These are phyloP conservation scores for Pionites leucogaster DNA, from an alignment of 2,113 vertebrate genomes.

Conservation along the genomic window DNA sequence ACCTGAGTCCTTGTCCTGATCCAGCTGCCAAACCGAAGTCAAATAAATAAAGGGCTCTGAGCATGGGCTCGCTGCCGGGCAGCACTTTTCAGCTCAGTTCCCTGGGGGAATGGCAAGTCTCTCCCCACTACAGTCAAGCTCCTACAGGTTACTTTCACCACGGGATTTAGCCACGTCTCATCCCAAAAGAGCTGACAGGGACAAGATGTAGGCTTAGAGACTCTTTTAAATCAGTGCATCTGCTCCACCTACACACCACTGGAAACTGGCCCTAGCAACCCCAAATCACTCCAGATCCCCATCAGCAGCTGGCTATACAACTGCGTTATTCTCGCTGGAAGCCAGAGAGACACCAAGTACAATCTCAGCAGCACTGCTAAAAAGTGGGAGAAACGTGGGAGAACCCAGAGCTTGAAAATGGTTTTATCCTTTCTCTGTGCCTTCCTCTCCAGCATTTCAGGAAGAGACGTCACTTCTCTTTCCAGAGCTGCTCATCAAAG, in stretches of 20 bases:
- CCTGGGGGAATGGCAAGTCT: neutral
- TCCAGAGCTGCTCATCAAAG: neutral
- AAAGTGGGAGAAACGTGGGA: neutral
- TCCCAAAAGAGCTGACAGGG: neutral
- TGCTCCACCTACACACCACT: neutral
- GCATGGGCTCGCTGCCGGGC: rapidly evolving
- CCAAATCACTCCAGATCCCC: neutral
- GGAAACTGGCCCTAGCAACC: neutral
- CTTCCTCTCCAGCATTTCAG: neutral
- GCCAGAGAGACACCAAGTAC: neutral
- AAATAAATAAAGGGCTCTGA: neutral
- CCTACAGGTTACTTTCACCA: neutral
- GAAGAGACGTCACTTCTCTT: neutral
- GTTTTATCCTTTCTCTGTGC: neutral
- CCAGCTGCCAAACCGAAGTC: neutral
- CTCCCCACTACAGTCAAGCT: neutral
- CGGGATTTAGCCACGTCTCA: rapidly evolving
- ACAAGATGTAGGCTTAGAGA: neutral
- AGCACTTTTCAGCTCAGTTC: neutral
- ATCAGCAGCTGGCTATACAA: neutral
- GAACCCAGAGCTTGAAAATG: neutral
- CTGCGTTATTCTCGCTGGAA: neutral
- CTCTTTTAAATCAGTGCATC: neutral
- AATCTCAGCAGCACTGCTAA: rapidly evolving
- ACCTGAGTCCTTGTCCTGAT: neutral